phyloP scores from a whole-genome alignment of 2,797 vertebrate species.

The Cossypha polioptera region DNA sequence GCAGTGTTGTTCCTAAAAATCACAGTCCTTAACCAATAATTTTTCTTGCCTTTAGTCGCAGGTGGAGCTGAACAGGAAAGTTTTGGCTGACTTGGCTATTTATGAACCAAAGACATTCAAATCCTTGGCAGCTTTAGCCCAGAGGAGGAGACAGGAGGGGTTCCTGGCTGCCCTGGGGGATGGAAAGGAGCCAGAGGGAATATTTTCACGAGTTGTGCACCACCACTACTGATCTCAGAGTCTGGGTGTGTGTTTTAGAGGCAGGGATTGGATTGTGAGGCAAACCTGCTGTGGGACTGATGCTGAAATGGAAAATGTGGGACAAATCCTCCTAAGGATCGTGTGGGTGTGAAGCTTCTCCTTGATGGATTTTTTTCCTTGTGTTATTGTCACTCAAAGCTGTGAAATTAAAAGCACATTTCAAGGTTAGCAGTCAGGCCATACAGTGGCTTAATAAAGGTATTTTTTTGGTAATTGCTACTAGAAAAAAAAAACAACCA shows the following conservation, averaged over 20 bases:
- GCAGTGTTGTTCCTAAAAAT: not conserved
- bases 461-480: not conserved
- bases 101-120: conserved; percentile 92
- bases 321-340: not conserved
- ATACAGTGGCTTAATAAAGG: not conserved
- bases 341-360: accelerated
- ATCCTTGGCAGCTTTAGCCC: conserved; percentile 84
- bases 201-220: conserved; percentile 87
- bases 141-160: conserved; percentile 86
- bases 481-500: too few species aligned
- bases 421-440: not conserved
- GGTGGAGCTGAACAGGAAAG: conserved; percentile 86
- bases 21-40: not conserved
- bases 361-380: accelerated
- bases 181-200: conserved; percentile 85
- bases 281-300: accelerated
- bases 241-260: accelerated
- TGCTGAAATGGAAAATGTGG: not conserved
- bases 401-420: not conserved
- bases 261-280: not conserved
- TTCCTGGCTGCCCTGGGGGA: conserved; percentile 86
- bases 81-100: conserved; percentile 86
- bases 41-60: conserved; percentile 76
- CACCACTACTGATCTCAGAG: conserved; percentile 17
- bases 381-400: not conserved